Evolutionary conservation across 2,113 vertebrate genomes (phyloP), one percentile per base, ranked within the genome.

Genomic region (cat (Felis catus)): DNA sequence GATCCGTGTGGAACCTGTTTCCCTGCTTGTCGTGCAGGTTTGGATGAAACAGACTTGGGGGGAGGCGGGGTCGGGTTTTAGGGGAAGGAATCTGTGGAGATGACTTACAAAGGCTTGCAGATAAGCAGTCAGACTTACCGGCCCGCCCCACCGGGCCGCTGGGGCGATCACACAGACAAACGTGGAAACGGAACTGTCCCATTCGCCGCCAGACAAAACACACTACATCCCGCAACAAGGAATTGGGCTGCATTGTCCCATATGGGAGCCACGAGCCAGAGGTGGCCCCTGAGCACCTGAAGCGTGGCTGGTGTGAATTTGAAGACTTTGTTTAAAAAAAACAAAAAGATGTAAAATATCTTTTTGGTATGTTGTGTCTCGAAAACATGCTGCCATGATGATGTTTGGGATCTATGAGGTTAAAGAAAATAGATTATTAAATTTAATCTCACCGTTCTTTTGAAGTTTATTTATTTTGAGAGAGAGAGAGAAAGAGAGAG

Each of bases 1-100:
- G 71, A 96, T 93, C 94, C 84, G 4, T 27, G 66, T 39, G 95
- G 94, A 98, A 97, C 94, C 97, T 93, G 97, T 97, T 98, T 95
- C 89, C 11, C 86, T 89, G 95, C 98, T 93, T 81, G 96, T 94
- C 55, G n/a, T 88, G 95, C 97, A 96, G 93, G 97, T 97, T 97
- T 98, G 89, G 80, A 68, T 79, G 82, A 96, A 95, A 98, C 97
- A 98, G 73, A 81, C 97, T 97, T 21, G 10, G 51, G 96, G 74
- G 41, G 70, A 70, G 96, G 68, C 36, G 68, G 76, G 90, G 71
- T 92, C 89, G 61, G 39, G 1, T 39, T 25, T 86, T 73, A 41
- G 61, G 89, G 93, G 73, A 86, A 58, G 36, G 41, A 78, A 48
- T 74, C 39, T 39, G 73, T 41, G 70, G 23, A 2, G 45, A 85